phyloP scores from a whole-genome alignment of 35 echinoderm and acorn worm genomes.

The Hemicentrotus pulcherrimus region DNA sequence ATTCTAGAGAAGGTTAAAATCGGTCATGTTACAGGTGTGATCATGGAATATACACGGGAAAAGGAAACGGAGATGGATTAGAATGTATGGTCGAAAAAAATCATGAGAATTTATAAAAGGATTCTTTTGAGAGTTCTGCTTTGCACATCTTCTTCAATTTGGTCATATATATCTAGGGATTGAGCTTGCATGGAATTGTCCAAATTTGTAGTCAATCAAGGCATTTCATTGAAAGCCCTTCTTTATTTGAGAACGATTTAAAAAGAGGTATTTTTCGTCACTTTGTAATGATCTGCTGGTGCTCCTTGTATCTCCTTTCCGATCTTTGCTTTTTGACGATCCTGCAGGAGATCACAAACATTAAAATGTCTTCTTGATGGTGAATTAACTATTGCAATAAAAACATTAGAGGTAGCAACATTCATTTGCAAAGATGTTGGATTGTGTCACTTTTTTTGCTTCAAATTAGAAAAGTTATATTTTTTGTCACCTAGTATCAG shows the following conservation, averaged over 20 bases:
- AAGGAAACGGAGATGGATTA: neutral
- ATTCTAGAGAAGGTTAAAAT: slow-evolving; percentile 25
- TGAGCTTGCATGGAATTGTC: slow-evolving; percentile 40
- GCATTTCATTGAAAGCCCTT: neutral
- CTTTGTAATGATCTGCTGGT: slow-evolving; percentile 15
- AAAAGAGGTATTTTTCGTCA: neutral
- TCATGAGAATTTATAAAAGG: neutral
- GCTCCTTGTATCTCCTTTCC: slow-evolving; percentile 26
- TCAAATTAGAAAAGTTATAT: no score
- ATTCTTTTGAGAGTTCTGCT: neutral
- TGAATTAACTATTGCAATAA: neutral
- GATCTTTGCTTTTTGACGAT: slow-evolving; percentile 15
- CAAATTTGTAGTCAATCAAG: neutral
- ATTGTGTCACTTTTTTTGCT: neutral
- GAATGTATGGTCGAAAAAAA: neutral
- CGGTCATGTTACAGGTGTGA: neutral
- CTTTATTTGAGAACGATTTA: neutral
- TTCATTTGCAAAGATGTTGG: neutral
- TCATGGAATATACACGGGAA: neutral
- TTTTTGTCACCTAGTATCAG: neutral
- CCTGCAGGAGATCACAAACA: neutral
- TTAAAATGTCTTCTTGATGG: neutral
- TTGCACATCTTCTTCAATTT: neutral
- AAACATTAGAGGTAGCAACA: neutral
- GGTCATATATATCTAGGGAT: neutral